Percentiles rank a stretch among this genome's conserved stretches.
These are phyloP conservation scores for Ibidorhyncha struthersii DNA, from an alignment of 2,113 vertebrate genomes.

Conservation along the genomic window DNA sequence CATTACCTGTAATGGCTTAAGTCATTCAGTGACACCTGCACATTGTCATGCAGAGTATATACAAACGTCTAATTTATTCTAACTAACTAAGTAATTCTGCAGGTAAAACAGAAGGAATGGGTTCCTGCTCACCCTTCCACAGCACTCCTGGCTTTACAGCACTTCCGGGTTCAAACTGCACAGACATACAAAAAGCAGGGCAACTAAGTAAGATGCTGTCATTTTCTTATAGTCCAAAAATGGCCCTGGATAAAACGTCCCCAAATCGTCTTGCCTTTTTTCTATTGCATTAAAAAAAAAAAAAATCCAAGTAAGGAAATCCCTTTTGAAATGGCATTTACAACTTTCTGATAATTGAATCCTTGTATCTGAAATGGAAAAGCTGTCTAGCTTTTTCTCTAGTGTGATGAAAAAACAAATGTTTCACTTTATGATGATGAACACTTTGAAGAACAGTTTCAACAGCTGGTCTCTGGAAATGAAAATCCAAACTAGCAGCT, in stretches of 20 bases:
- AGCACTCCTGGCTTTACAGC: background rate
- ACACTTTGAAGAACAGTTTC: background rate
- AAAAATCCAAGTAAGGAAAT: background rate
- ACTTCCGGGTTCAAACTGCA: background rate
- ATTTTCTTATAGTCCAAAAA: background rate
- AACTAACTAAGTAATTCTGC: background rate
- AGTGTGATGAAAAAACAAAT: background rate
- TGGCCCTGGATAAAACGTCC: background rate
- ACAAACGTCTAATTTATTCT: background rate
- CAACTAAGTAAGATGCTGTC: background rate
- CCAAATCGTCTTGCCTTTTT: background rate
- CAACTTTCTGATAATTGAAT: background rate
- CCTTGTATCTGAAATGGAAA: background rate
- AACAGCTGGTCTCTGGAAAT: background rate
- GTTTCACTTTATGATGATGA: background rate
- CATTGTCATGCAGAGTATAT: background rate
- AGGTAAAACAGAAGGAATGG: background rate
- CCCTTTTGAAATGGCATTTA: background rate
- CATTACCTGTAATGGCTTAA: background rate
- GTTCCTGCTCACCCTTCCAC: background rate
- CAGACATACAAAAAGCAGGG: background rate
- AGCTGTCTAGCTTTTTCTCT: background rate
- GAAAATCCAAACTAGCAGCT: background rate
- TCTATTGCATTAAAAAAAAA: background rate
- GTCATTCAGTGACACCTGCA: background rate